Base-by-base conservation (phyloP, 1,140 invertebrate genomes). In the Parapsyche elsis region DNA sequence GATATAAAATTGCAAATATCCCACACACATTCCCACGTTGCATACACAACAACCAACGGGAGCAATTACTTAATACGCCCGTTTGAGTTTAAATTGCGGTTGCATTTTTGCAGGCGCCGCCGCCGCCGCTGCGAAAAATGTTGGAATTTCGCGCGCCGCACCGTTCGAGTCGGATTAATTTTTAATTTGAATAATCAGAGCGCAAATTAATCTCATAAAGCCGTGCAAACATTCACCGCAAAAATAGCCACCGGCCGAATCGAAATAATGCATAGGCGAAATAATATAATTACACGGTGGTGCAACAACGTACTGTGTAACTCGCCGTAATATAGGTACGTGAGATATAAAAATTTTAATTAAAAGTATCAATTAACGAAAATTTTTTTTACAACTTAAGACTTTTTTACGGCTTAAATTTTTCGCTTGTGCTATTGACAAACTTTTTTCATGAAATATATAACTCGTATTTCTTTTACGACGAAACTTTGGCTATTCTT, bases 151-250 rank as follows among this genome's bases (percentile, higher is more conserved):
- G 57, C 16, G 57, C 7, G 30, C 57, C 57, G 7, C 9, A 9
- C 0, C 14, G 14, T 61, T 61, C 16, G 64, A 24, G 64, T 67
- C 64, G 64, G 64, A 67, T 67, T 67, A 67, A 67, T 67, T 67
- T 26, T 67, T 67, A 67, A 67, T 67, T 67, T 67, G 64, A 67
- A 67, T 26, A 67, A 67, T 67, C 64, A 30, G 24, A 67, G 64
- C 64, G 64, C 21, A 24, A 67, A 67, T 67, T 67, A 67, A 67
- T 67, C 64, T 67, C 23, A 23, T 23, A 67, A 67, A 67, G 24
- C 64, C 64, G 64, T n/a, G 19, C 49, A 16, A 53, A 53, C 49
- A 5, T 53, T 53, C 16, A 12, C 49, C 49, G 12, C 49, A 12
- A 38, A 61, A 61, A 19, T 9, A 19, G 19, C n/a, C 57, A 16